A percentile compares a stretch with the other conserved stretches of the same genome.
Conservation (phyloP, 2,113 vertebrate genomes). For the Tretioscincus oriximinensis region DNA sequence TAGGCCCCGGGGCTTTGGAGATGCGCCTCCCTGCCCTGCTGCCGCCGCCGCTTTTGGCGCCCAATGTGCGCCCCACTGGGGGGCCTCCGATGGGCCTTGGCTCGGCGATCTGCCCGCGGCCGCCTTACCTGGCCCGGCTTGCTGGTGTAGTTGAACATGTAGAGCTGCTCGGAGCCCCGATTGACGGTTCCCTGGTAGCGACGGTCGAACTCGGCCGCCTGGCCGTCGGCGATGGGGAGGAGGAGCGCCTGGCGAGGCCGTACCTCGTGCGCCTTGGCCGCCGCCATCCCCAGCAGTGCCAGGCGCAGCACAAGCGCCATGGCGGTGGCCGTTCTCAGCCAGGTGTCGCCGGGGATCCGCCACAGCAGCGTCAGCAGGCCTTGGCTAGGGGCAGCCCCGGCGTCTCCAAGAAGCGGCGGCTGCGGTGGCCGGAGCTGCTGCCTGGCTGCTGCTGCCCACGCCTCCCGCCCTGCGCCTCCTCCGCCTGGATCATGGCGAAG, state of each 20-base stretch:
- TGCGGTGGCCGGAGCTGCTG: too few relatives aligned
- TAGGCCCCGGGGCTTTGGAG: too few relatives aligned
- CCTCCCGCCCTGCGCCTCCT: too few relatives aligned
- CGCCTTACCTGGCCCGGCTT: constrained; percentile 74
- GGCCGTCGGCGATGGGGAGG: neutral
- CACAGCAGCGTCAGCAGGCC: neutral
- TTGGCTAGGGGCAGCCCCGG: neutral
- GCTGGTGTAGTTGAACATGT: constrained; percentile 75
- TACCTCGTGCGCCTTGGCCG: neutral
- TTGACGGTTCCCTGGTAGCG: constrained; percentile 71
- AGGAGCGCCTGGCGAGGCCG: neutral
- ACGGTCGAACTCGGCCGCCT: constrained; percentile 61
- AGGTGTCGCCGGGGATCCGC: neutral
- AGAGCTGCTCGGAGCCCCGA: constrained; percentile 68
- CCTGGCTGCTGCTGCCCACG: too few relatives aligned
- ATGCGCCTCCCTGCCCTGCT: too few relatives aligned
- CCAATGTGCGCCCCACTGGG: too few relatives aligned
- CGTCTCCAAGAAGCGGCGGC: too few relatives aligned
- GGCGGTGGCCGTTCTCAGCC: neutral
- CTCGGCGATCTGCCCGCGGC: too few relatives aligned
- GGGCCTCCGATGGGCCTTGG: too few relatives aligned
- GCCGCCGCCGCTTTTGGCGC: too few relatives aligned
- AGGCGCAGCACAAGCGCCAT: neutral
- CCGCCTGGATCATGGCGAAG: too few relatives aligned
- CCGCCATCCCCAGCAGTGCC: neutral